Base-by-base conservation (phyloP, 2,888 invertebrate species). In the Euplexia lucipara region DNA sequence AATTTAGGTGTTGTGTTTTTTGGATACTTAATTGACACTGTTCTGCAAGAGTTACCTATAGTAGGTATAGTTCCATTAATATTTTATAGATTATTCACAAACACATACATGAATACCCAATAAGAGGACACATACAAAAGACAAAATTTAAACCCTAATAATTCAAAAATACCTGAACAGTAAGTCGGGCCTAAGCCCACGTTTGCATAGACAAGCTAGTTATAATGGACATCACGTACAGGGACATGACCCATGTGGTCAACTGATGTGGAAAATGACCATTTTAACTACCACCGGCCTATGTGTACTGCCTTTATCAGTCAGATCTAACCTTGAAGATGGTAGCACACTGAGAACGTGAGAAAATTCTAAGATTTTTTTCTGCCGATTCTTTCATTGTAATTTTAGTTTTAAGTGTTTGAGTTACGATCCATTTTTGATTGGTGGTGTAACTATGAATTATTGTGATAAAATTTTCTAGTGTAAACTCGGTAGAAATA, bases 251-350 rank as follows among this genome's bases (percentile, higher is more conserved):
- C 89, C 82, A 79, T 83, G 79, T 87, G 91, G 91, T 88, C 92
- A 91, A 87, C 86, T 86, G 84, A 86, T 83, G 85, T 82, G 68
- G 75, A 82, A 81, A 86, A 89, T 87, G 87, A 81, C 86, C 83
- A 85, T 85, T 85, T 84, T 82, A 84, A 86, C 84, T 70, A 65
- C 71, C 81, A 80, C 72, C 83, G 74, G 81, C 74, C 78, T 79
- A 75, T 84, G 81, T 83, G 84, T 85, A 84, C 82, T 81, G 66
- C 75, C 79, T 79, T 86, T 90, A 91, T 90, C 86, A 77, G 73
- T 51, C 32, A 64, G 58, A 92, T 92, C 92, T 92, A 87, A 90
- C 92, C 93, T 93, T 92, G 89, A 86, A 75, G 78, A 78, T 80
- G 82, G 88, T 86, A 89, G 87, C 86, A 73, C 72, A 77, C 73